Evolutionary conservation across 2,888 invertebrate genomes (phyloP), one percentile per base, ranked within the genome.

Genomic region (Itoplectis maculator): DNA sequence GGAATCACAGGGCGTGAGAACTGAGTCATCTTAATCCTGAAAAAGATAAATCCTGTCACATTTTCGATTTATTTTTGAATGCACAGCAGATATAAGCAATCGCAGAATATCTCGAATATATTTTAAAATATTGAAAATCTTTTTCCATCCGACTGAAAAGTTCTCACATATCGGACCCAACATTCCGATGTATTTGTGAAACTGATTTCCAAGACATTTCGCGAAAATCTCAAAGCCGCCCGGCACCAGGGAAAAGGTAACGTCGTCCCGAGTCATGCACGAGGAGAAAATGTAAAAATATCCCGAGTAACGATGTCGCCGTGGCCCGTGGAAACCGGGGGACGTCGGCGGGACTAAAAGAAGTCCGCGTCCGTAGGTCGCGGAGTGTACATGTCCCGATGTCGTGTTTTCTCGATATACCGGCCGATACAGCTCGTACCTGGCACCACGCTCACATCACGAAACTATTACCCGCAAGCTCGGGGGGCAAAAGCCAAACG

Each of bases 351-450:
- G 61, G 11, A 3, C 29, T 29, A 29, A n/a, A 11, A 59, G 73
- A 47, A 66, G 18, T 49, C 47, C 20, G 69, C 73, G 29, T 37
- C 5, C 29, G 29, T 5, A 29, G n/a, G 29, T 29, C 29, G 5
- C 29, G n/a, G n/a, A 29, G 59, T 70, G 47, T 61, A 65, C 63
- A 82, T 79, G 79, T 82, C 45, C 7, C 72, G 79, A 82, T 82
- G 79, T 79, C 82, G 75, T 79, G 82, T 79, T 82, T 76, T 72
- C 72, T 66, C 76, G 59, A 81, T 81, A 54, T 63, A 76, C 68
- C 72, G 29, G 29, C 42, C 68, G 79, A 61, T 29, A 29, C 29
- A 29, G 3, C 29, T 29, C 35, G 79, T 82, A 68, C 82, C 82
- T 82, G 82, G 82, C 61, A 82, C 82, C 72, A 61, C 23, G 40